phyloP scores from a whole-genome alignment of 2,797 vertebrate species.

The Myotis planiceps region DNA sequence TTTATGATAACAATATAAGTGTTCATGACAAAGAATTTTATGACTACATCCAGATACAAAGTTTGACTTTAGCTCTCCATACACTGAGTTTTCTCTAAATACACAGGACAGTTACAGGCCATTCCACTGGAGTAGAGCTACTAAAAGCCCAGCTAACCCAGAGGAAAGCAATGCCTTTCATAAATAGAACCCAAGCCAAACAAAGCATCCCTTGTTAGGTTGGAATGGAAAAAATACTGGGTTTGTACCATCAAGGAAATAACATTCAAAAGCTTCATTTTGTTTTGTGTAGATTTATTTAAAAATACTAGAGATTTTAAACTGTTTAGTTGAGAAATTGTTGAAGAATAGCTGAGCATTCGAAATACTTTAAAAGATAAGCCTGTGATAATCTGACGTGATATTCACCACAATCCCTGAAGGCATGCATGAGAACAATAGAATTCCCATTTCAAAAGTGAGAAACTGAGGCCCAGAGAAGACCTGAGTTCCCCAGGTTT shows the following conservation, averaged over 20 bases:
- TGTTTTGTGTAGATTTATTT: not conserved
- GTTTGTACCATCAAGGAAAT: not conserved
- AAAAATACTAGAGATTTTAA: constrained; percentile 5
- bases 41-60: constrained; percentile 33
- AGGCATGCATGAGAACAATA: not conserved
- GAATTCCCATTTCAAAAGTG: too few species aligned
- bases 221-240: not conserved
- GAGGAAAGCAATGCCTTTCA: not conserved
- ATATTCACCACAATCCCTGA: not conserved
- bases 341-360: not conserved
- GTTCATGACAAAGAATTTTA: constrained; percentile 52
- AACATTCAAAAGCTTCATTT: not conserved
- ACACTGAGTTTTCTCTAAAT: not conserved
- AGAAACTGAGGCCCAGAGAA: not conserved
- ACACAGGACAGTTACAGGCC: not conserved
- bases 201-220: not conserved
- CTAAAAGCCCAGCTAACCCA: not conserved
- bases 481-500: not conserved
- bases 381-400: not conserved
- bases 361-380: not conserved
- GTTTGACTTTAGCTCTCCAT: not conserved
- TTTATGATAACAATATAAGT: constrained; percentile 64
- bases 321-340: not conserved
- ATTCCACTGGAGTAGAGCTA: not conserved
- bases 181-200: not conserved